A percentile compares a stretch with the other conserved stretches of the same genome.
Evolutionary conservation across 1,140 invertebrate species (phyloP).

Genomic region (Pseudomyrmex pallidus): DNA sequence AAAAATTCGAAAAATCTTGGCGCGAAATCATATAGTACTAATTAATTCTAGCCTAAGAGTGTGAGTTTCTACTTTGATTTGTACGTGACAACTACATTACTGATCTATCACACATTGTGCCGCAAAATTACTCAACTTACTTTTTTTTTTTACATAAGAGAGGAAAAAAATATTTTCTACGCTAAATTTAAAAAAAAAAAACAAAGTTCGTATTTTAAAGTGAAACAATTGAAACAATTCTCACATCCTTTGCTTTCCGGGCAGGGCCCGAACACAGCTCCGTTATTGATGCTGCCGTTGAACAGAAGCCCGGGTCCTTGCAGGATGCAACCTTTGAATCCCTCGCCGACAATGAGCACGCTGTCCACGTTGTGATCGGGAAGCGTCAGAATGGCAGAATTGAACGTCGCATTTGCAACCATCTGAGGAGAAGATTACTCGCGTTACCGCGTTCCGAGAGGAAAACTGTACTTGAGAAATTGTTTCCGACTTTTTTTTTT

Average conservation of each 20-base stretch:
- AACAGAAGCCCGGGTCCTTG: constrained; percentile 94
- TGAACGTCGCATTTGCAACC: constrained; percentile 92
- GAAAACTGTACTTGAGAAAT: no score
- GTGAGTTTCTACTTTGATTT: no score
- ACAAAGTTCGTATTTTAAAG: no score
- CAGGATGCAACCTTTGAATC: constrained; percentile 92
- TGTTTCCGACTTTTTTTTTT: no score
- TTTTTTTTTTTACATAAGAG: not conserved
- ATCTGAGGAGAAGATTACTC: constrained; percentile 82
- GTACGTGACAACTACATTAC: not conserved
- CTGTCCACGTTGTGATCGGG: constrained; percentile 87
- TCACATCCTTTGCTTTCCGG: constrained; percentile 90
- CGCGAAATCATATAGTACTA: no score
- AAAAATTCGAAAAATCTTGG: no score
- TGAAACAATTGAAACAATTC: constrained; percentile 56
- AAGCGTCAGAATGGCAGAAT: constrained; percentile 89
- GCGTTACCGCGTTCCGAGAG: no score
- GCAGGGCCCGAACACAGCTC: constrained; percentile 91
- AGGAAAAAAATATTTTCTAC: not conserved
- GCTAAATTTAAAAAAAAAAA: not conserved
- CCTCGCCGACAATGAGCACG: constrained; percentile 91
- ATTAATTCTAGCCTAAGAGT: not conserved
- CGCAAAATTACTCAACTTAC: not conserved
- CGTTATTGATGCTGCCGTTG: constrained; percentile 87
- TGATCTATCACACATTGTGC: not conserved